Conservation (phyloP, 2,113 vertebrate genomes). For the Mugil cephalus region DNA sequence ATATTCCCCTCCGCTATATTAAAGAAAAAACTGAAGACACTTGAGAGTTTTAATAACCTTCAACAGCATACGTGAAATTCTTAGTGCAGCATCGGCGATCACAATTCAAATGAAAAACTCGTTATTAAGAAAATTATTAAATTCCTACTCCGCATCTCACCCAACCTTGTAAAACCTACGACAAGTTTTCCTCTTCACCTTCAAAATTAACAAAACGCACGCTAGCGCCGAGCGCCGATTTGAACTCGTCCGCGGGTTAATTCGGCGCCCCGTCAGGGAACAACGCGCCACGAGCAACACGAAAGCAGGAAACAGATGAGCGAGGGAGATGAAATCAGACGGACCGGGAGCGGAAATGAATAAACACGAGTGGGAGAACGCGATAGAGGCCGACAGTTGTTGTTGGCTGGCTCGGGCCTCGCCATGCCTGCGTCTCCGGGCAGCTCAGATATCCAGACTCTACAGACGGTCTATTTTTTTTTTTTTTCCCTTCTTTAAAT, state of each 20-base stretch:
- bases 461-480: conserved; percentile 67
- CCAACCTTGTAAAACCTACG: conserved; percentile 13
- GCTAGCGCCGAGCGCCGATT: not conserved
- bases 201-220: not conserved
- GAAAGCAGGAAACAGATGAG: conserved; percentile 59
- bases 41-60: conserved; percentile 35
- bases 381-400: conserved; percentile 35
- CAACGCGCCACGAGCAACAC: not conserved
- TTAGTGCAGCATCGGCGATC: not conserved
- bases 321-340: conserved; percentile 34
- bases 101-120: conserved; percentile 14
- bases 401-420: conserved; percentile 43
- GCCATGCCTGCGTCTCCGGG: conserved; percentile 46
- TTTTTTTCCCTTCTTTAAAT: conserved; percentile 31
- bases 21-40: conserved; percentile 30
- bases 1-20: conserved; percentile 15
- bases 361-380: conserved; percentile 41
- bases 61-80: conserved; percentile 13
- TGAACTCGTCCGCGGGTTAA: conserved; percentile 12
- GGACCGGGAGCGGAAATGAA: conserved; percentile 47
- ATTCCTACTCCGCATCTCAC: not conserved
- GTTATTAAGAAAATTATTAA: conserved; percentile 6
- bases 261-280: not conserved
- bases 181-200: not conserved
- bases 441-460: conserved; percentile 71